These are phyloP conservation scores for Bucco capensis DNA, from an alignment of 2,113 vertebrate species.

Conservation along the genomic window DNA sequence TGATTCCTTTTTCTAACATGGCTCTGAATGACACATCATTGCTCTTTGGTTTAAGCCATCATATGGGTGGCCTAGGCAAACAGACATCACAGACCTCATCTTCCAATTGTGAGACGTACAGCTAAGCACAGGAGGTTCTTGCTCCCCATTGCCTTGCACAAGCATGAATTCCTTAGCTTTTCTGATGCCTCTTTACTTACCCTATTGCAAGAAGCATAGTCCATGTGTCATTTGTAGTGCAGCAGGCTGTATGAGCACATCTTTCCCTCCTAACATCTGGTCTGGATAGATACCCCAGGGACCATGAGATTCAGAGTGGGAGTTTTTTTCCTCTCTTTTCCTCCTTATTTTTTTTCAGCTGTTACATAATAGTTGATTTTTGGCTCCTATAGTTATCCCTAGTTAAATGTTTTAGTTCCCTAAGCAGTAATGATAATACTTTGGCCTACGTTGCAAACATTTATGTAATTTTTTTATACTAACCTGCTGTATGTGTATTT, in stretches of 20 bases:
- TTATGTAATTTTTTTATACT: background rate
- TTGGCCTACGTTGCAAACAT: background rate
- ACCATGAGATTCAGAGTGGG: background rate
- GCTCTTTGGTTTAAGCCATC: background rate
- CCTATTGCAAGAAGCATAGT: background rate
- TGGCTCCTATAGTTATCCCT: constrained; percentile 3
- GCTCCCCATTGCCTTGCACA: background rate
- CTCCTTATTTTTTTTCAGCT: background rate
- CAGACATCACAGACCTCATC: background rate
- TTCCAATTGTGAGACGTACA: background rate
- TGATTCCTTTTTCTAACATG: background rate
- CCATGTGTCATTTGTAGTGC: background rate
- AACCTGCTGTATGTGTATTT: background rate
- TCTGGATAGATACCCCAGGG: constrained; percentile 25
- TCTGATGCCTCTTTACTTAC: background rate
- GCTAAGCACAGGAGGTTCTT: background rate
- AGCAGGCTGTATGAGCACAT: background rate
- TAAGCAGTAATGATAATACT: background rate
- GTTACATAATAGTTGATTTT: constrained; percentile 24
- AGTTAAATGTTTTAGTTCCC: background rate
- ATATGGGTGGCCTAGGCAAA: accelerated
- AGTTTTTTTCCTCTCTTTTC: accelerated
- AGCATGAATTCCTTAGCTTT: background rate
- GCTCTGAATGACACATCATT: background rate
- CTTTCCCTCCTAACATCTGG: constrained; percentile 51